Base-by-base conservation (phyloP, 2,797 vertebrate species). In the Holocentrus rufus region DNA sequence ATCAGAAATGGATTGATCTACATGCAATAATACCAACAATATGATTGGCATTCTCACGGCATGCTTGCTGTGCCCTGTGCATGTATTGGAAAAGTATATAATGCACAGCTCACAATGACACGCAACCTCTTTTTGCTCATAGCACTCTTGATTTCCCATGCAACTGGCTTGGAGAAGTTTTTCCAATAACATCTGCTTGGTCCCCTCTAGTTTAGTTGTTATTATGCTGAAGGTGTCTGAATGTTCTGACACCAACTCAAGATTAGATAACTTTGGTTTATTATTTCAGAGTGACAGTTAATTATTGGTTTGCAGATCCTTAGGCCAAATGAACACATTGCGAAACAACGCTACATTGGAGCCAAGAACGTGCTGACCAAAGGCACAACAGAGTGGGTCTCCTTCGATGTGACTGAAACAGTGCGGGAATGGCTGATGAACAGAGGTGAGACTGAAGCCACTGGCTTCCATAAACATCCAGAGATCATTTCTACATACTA, bases 351-450 rank as follows among this genome's bases (percentile, higher is more conserved):
- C 71, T 97, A 96, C 85, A 94, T 98, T 1, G 93, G 91, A 10
- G 95, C 96, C 88, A 96, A 95, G 88, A 97, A 95, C 0, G 94
- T 98, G 80, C 90, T 94, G 88, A 97, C 96, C 0, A 92, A 92
- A 85, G 96, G 96, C 71, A 93, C 93, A 0, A 72, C 90, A 0
- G 96, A 97, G 88, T 98, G 96, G 96, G 87, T 98, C 70, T 95
- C 96, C 64, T 98, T 98, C 0, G 96, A 98, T 2, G 96, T 98
- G 92, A 98, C 96, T 0, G 95, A 97, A 65, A 96, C 96, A 0
- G 96, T 98, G 81, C 93, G 94, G 0, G 96, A 98, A 76, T 98
- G 96, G 96, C 94, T 98, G 47, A 90, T 91, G 76, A 93, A 95
- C 87, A 93, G 95, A 95, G 96, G 96, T 97, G 81, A 90, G 80